phyloP scores from a whole-genome alignment of 2,797 vertebrate species.

The Coccyzus lansbergi region DNA sequence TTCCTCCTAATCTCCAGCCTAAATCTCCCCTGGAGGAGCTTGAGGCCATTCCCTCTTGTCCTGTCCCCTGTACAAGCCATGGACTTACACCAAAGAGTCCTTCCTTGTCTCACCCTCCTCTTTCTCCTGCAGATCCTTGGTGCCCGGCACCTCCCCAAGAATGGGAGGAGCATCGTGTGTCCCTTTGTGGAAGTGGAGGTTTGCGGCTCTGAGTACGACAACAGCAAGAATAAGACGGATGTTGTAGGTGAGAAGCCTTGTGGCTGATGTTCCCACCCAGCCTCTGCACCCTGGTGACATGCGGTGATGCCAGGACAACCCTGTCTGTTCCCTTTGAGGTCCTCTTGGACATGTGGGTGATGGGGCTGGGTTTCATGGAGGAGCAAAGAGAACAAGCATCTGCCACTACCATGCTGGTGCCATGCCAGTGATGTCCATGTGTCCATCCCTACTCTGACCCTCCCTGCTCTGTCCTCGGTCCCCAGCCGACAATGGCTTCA shows the following conservation, averaged over 20 bases:
- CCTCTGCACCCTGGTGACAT: rapidly evolving
- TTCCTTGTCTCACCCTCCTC: neutral
- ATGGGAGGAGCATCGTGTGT: slow-evolving; percentile 94
- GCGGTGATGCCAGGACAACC: rapidly evolving
- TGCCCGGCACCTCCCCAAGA: slow-evolving; percentile 94
- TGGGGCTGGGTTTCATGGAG: neutral
- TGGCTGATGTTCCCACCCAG: rapidly evolving
- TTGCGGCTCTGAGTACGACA: slow-evolving; percentile 95
- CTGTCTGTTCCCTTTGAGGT: neutral
- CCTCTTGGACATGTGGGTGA: neutral
- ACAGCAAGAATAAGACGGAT: slow-evolving; percentile 92
- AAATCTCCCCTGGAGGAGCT: too few species aligned
- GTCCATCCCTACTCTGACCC: neutral
- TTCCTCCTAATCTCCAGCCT: too few species aligned
- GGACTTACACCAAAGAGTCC: neutral
- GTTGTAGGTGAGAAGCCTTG: slow-evolving; percentile 83
- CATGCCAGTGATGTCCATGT: rapidly evolving
- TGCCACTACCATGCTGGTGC: neutral
- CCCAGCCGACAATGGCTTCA: slow-evolving; percentile 77
- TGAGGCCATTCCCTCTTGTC: too few species aligned
- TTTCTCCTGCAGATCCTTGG: slow-evolving; percentile 85
- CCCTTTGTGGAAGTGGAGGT: slow-evolving; percentile 97
- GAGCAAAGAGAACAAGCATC: neutral
- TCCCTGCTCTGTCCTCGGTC: neutral
- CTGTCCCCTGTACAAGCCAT: neutral